Evolutionary conservation across 2,797 vertebrate species (phyloP).

Genomic region (Synanceia verrucosa): DNA sequence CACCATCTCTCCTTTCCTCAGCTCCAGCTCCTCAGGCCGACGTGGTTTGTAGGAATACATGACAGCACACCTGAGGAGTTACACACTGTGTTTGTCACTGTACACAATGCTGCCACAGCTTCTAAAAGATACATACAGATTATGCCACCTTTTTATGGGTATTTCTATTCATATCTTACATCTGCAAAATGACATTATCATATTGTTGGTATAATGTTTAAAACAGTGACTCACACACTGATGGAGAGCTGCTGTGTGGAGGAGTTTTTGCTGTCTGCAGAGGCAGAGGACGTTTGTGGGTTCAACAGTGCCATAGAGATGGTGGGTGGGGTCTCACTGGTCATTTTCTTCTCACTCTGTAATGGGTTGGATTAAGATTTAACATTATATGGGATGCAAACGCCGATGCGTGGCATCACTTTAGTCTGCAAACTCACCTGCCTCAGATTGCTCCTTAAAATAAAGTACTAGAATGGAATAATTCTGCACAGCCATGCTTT

Average conservation of each 20-base stretch:
- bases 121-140: neutral
- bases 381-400: constrained; percentile 12
- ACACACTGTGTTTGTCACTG: neutral
- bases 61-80: constrained; percentile 86
- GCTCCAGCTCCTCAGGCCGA: constrained; percentile 89
- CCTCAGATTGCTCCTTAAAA: neutral
- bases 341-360: constrained; percentile 81
- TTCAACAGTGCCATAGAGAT: constrained; percentile 84
- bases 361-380: constrained; percentile 26
- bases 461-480: too few relatives aligned
- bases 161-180: constrained; percentile 4
- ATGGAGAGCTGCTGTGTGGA: constrained; percentile 86
- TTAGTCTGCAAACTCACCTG: neutral
- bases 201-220: constrained; percentile 18
- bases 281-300: constrained; percentile 74
- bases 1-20: constrained; percentile 94
- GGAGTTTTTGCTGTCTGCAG: constrained; percentile 78
- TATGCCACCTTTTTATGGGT: neutral
- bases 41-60: constrained; percentile 89
- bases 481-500: neutral
- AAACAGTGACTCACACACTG: constrained; percentile 84
- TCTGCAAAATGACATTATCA: constrained; percentile 14
- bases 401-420: neutral
- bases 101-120: neutral
- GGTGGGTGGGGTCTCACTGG: constrained; percentile 74